phyloP scores from a whole-genome alignment of 2,113 vertebrate species.

The Poeciliopsis turrubarensis region DNA sequence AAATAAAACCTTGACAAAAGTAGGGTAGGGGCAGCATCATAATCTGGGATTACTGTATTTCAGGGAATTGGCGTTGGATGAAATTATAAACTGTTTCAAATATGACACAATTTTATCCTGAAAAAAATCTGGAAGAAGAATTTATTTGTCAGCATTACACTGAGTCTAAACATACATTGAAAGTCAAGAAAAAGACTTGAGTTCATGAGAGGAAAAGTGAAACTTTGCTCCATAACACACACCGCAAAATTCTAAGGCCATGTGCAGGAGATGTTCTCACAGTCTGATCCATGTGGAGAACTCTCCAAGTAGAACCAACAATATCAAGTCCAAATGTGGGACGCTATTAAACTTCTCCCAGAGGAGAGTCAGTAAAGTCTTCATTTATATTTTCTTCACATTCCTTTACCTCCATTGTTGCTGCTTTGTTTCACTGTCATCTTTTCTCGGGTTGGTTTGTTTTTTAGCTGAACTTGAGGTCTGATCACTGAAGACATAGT shows the following conservation, averaged over 20 bases:
- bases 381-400: too few relatives aligned
- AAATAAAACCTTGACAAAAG: too few relatives aligned
- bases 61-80: background rate
- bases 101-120: background rate
- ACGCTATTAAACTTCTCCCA: too few relatives aligned
- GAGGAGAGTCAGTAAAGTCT: too few relatives aligned
- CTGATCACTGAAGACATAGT: too few relatives aligned
- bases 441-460: too few relatives aligned
- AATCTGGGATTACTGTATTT: background rate
- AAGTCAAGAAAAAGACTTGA: background rate
- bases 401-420: too few relatives aligned
- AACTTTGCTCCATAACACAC: too few relatives aligned
- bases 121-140: background rate
- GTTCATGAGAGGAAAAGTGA: background rate
- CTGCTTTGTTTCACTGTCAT: too few relatives aligned
- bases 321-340: background rate
- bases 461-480: too few relatives aligned
- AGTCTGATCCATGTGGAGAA: background rate
- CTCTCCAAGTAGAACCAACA: too few relatives aligned
- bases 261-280: background rate
- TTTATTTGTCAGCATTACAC: background rate
- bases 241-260: background rate
- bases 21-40: background rate
- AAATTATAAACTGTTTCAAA: background rate
- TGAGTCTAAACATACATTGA: background rate